Conservation (phyloP, 92 coral and sea anemone genomes). For the Phenganax marumi region DNA sequence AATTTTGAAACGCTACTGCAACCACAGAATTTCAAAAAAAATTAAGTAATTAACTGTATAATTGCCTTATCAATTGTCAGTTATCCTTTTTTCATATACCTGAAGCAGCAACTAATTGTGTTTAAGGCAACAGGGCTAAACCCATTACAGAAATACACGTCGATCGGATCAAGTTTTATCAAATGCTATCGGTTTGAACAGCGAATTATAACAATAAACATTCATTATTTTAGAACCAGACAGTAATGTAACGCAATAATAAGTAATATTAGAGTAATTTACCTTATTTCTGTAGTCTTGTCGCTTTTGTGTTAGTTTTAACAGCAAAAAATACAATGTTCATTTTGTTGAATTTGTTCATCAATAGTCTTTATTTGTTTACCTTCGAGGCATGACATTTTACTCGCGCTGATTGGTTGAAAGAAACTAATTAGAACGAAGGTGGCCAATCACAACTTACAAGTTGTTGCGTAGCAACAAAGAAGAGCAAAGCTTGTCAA, state of each 20-base stretch:
- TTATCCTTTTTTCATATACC: neutral
- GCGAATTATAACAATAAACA: neutral
- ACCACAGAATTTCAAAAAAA: neutral
- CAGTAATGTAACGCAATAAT: neutral
- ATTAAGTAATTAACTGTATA: neutral
- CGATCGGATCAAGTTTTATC: neutral
- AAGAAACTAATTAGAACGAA: neutral
- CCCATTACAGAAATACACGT: neutral
- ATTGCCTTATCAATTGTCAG: neutral
- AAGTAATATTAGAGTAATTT: neutral
- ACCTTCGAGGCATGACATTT: neutral
- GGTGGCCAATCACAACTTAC: constrained; percentile 27
- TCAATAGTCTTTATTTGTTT: neutral
- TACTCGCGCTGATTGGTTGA: constrained; percentile 15
- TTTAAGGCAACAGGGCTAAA: neutral
- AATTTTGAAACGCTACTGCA: neutral
- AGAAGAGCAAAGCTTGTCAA: neutral
- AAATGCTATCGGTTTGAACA: neutral
- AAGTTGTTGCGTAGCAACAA: constrained; percentile 23
- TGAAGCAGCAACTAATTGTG: neutral
- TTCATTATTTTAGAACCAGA: neutral
- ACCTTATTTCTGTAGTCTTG: constrained; percentile 2
- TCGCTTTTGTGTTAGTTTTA: neutral
- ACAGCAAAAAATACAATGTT: neutral
- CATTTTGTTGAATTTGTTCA: neutral